These are phyloP conservation scores for Haliclona indistincta DNA, from an alignment of 37 sponge, comb jelly and placozoan species.

Conservation along the genomic window DNA sequence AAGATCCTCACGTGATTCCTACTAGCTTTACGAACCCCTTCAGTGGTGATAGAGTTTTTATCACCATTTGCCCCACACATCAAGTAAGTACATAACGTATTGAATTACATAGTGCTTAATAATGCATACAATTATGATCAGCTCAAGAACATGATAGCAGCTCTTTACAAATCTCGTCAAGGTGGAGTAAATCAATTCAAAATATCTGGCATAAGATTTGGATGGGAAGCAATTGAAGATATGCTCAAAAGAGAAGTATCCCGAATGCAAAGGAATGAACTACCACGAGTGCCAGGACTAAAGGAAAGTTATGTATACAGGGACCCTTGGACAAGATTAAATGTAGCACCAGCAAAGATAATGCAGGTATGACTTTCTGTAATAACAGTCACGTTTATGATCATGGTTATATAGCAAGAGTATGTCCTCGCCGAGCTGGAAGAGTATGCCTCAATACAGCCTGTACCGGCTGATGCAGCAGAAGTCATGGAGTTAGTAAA, in stretches of 20 bases:
- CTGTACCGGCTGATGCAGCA: not conserved
- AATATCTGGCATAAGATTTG: conserved; percentile 8
- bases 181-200: too few relatives aligned
- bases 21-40: not conserved
- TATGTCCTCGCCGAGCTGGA: conserved; percentile 1
- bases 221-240: not conserved
- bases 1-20: not conserved
- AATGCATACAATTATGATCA: too few relatives aligned
- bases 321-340: conserved; percentile 11
- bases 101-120: not conserved
- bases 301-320: not conserved
- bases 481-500: not conserved
- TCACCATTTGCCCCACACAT: conserved; percentile 9
- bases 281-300: conserved; percentile 2
- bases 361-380: conserved; percentile 3
- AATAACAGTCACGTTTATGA: not conserved
- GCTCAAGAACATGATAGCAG: conserved; percentile 19
- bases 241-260: not conserved
- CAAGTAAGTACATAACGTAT: not conserved
- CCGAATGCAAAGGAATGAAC: not conserved
- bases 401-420: not conserved
- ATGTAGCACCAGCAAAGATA: conserved; percentile 10
- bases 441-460: not conserved
- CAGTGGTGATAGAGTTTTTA: not conserved
- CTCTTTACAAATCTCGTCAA: not conserved